Conservation (phyloP, 2,797 vertebrate genomes). For the Vipera latastei region DNA sequence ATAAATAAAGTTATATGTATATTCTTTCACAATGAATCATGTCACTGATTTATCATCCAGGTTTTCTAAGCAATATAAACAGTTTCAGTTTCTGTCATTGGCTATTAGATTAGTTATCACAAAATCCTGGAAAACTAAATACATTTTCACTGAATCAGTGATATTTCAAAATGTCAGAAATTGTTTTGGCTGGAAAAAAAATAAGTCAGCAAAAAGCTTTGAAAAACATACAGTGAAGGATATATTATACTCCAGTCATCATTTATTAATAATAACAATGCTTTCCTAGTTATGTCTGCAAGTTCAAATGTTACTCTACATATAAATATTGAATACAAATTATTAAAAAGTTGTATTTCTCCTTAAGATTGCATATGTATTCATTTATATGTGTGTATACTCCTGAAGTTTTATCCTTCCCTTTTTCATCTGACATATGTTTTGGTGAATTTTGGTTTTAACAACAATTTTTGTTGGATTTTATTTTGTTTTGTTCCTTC, state of each 20-base stretch:
- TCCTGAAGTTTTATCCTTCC: neutral
- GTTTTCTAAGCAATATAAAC: neutral
- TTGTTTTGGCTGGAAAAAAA: neutral
- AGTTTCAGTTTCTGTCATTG: neutral
- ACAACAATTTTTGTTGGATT: neutral
- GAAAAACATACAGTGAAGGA: neutral
- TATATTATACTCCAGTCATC: neutral
- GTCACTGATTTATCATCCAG: neutral
- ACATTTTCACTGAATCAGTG: neutral
- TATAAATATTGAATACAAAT: neutral
- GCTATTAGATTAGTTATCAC: neutral
- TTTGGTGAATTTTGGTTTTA: neutral
- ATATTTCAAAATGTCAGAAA: neutral
- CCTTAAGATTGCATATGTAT: neutral
- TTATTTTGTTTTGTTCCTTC: neutral
- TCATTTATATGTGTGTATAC: neutral
- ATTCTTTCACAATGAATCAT: neutral
- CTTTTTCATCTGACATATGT: neutral
- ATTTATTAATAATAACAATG: neutral
- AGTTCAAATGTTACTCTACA: neutral
- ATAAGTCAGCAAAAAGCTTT: neutral
- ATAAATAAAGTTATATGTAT: neutral
- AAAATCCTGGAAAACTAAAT: neutral
- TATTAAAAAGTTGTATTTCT: neutral
- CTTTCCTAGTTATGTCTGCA: neutral